Base-by-base conservation (phyloP, 2,797 vertebrate species). In the Eulemur rubriventer region DNA sequence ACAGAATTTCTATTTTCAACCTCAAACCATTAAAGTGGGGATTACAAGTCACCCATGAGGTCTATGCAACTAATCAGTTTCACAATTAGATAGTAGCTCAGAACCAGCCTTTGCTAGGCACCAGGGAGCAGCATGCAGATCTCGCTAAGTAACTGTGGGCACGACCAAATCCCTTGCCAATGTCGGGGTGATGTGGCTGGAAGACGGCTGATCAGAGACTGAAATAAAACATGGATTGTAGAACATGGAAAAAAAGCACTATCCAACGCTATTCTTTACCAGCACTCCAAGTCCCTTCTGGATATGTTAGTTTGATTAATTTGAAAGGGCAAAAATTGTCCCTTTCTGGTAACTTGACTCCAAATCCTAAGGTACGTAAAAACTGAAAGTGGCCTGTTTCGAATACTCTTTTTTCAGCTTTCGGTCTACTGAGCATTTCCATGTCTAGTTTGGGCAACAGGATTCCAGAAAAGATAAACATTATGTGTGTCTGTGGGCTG, bases 301-400 rank as follows among this genome's bases (percentile, higher is more conserved):
- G 86, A 75, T 65, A 61, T 50, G 65, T 52, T 63, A 48, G 10
- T 76, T 82, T 79, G 78, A 65, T 93, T 89, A 20, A 2, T 82
- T 81, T 83, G 18, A 48, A 94, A 92, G 92, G 41, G 41, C 72
- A 80, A 85, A 73, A 97, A n/a, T 9, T 20, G 72, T 90, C 52
- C 26, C 4, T 70, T 89, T 94, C 70, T 50, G 8, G 2, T 75
- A 82, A 91, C 43, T 65, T 70, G 63, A 95, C 8, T 59, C 24
- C 17, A 81, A 57, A 88, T 75, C 22, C 28, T 48, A 46, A 95
- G 92, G 33, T 82, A n/a, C 22, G 59, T 38, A 57, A 35, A 93
- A 76, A 89, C 13, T 87, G 50, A 73, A 94, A 93, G 33, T 46
- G 38, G 17, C 4, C 33, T 84, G 38, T 50, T 92, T 91, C 57